Evolutionary conservation across 1,140 invertebrate species (phyloP).

Genomic region (Aphidius gifuensis): DNA sequence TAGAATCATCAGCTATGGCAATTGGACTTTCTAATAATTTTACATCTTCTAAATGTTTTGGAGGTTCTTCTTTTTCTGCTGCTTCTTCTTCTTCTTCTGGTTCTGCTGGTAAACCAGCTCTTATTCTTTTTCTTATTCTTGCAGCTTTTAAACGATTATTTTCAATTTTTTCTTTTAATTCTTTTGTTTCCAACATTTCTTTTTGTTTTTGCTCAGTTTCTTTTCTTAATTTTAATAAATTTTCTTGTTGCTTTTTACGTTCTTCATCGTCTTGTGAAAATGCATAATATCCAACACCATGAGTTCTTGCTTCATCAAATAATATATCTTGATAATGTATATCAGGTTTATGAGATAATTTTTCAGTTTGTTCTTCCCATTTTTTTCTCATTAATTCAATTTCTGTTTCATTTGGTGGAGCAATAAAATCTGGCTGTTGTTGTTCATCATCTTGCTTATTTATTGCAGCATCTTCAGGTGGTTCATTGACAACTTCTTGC

Average conservation of each 20-base stretch:
- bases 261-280: conserved; percentile 82
- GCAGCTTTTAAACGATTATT: conserved; percentile 75
- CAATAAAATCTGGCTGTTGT: conserved; percentile 1
- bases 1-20: conserved; percentile 22
- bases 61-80: conserved; percentile 40
- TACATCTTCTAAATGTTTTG: conserved; percentile 48
- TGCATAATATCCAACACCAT: conserved; percentile 85
- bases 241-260: conserved; percentile 73
- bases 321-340: conserved; percentile 88
- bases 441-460: not conserved
- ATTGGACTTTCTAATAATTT: conserved; percentile 27
- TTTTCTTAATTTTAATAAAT: conserved; percentile 66
- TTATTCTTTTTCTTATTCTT: conserved; percentile 69
- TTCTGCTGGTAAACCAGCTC: conserved; percentile 71
- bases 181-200: conserved; percentile 62
- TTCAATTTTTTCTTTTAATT: conserved; percentile 67
- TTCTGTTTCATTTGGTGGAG: conserved; percentile 39
- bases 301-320: conserved; percentile 83
- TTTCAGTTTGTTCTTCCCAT: conserved; percentile 65
- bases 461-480: conserved; percentile 15
- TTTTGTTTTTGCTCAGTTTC: conserved; percentile 70
- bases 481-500: conserved; percentile 37
- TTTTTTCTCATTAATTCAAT: conserved; percentile 56
- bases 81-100: conserved; percentile 49
- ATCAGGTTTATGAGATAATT: conserved; percentile 60